A percentile compares a stretch with the other conserved stretches of the same genome.
These are phyloP conservation scores for Pammene fasciana DNA, from an alignment of 2,888 invertebrate genomes.

Conservation along the genomic window DNA sequence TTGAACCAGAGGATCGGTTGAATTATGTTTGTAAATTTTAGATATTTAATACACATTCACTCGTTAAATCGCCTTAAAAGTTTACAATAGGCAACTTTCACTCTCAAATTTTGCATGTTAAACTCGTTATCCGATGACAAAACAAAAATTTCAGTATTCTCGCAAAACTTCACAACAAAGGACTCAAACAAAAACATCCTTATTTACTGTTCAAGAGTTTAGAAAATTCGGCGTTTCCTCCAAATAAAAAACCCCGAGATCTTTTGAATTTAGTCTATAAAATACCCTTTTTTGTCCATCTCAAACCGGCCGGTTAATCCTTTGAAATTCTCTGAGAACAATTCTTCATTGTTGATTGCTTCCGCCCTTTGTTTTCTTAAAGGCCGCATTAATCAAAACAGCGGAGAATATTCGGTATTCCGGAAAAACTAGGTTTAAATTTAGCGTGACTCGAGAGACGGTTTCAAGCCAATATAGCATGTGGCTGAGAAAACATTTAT, in stretches of 20 bases:
- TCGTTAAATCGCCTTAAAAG: no score
- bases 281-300: constrained; percentile 39
- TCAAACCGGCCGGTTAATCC: constrained; percentile 39
- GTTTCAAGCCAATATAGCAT: no score
- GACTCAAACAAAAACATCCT: constrained; percentile 28
- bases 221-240: constrained; percentile 39
- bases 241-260: constrained; percentile 26
- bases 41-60: no score
- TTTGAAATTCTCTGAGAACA: constrained; percentile 37
- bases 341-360: constrained; percentile 41
- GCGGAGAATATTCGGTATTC: constrained; percentile 30
- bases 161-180: neutral
- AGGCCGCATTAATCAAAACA: constrained; percentile 37
- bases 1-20: no score
- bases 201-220: constrained; percentile 39
- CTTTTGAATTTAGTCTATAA: constrained; percentile 34
- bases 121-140: neutral
- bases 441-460: neutral
- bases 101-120: neutral
- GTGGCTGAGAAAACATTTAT: no score
- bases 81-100: neutral
- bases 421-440: constrained; percentile 11
- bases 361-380: constrained; percentile 40
- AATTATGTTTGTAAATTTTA: no score
- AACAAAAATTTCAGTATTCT: neutral